phyloP scores from a whole-genome alignment of 1,140 invertebrate genomes.

The Neodiprion virginianus region DNA sequence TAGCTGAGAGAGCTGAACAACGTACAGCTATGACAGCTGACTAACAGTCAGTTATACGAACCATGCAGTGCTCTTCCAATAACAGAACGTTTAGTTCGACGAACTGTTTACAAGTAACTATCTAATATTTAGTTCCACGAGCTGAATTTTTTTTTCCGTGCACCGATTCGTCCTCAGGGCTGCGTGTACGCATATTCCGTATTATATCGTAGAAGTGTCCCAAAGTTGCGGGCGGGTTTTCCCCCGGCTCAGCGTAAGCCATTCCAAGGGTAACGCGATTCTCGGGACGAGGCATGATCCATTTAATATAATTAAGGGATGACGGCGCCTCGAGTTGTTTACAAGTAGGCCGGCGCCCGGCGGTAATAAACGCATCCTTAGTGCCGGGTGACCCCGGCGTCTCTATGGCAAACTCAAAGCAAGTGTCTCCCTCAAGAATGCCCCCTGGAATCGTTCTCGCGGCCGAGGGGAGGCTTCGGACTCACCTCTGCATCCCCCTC shows the following conservation, averaged over 20 bases:
- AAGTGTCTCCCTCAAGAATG: slow-evolving; percentile 1
- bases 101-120: too few relatives aligned
- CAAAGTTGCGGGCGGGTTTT: neutral
- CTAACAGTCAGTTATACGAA: too few relatives aligned
- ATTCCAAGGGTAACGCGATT: neutral
- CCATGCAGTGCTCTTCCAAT: too few relatives aligned
- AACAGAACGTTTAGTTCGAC: too few relatives aligned
- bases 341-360: slow-evolving; percentile 6
- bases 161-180: too few relatives aligned
- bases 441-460: neutral
- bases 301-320: slow-evolving; percentile 8
- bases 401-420: neutral
- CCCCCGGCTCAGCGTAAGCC: neutral
- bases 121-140: too few relatives aligned
- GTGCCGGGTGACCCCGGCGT: neutral
- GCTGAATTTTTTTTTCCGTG: too few relatives aligned
- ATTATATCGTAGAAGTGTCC: neutral
- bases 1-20: too few relatives aligned
- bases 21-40: too few relatives aligned
- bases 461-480: too few relatives aligned
- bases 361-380: slow-evolving; percentile 5
- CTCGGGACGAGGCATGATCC: slow-evolving; percentile 3
- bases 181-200: too few relatives aligned
- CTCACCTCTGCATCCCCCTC: too few relatives aligned
- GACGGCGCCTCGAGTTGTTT: slow-evolving; percentile 2